Conservation (phyloP, 2,888 invertebrate species). For the Glaucopsyche alexis region DNA sequence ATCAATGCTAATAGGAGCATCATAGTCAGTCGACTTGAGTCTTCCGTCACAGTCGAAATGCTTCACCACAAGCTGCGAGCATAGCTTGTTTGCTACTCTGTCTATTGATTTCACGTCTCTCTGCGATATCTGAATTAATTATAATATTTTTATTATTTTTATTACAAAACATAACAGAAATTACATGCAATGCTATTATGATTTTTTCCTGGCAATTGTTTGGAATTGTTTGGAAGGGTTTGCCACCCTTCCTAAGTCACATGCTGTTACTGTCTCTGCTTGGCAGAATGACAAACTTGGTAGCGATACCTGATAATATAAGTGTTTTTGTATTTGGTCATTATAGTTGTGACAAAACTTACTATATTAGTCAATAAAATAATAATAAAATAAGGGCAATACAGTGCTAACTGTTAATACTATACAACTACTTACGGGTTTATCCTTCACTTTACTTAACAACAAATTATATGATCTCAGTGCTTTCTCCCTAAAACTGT, state of each 20-base stretch:
- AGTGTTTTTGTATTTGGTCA: too few relatives aligned
- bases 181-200: neutral
- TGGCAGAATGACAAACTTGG: neutral
- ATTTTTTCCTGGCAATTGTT: neutral
- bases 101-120: constrained; percentile 22
- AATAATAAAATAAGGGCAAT: neutral
- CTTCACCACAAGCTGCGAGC: neutral
- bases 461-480: constrained; percentile 10
- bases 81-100: constrained; percentile 5
- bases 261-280: neutral
- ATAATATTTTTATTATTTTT: neutral
- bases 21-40: neutral
- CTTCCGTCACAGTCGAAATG: constrained; percentile 4
- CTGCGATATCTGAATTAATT: neutral
- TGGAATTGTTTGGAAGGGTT: neutral
- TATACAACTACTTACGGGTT: neutral
- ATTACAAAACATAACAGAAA: neutral
- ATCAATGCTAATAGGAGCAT: neutral
- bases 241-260: too few relatives aligned
- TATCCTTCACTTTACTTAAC: neutral
- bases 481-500: constrained; percentile 27
- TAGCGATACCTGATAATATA: too few relatives aligned
- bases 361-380: too few relatives aligned
- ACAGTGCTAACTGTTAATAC: neutral
- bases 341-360: too few relatives aligned